A percentile compares a stretch with the other conserved stretches of the same genome.
phyloP scores from a whole-genome alignment of 2,888 invertebrate species.

The Stenchaetothrips biformis region DNA sequence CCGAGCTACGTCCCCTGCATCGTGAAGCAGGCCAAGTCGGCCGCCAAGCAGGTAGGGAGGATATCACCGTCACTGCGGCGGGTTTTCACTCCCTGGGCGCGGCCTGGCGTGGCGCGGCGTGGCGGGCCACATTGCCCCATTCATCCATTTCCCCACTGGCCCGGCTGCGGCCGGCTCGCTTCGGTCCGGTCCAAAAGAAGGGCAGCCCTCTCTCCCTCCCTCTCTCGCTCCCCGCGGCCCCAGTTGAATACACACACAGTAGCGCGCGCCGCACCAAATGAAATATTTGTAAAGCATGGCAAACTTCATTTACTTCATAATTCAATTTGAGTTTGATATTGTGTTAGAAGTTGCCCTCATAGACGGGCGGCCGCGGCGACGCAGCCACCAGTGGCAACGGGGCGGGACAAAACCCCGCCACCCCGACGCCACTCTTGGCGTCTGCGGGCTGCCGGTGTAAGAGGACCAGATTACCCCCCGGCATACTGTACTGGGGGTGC shows the following conservation, averaged over 20 bases:
- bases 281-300: conserved; percentile 21
- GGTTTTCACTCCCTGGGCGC: background rate
- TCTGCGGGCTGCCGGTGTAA: too few relatives aligned
- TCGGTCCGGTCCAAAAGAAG: background rate
- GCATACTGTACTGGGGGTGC: too few relatives aligned
- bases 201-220: background rate
- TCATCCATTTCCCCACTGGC: background rate
- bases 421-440: too few relatives aligned
- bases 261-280: background rate
- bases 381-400: background rate
- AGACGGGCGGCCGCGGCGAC: background rate
- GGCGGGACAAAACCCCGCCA: too few relatives aligned
- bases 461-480: too few relatives aligned
- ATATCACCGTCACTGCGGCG: too few relatives aligned
- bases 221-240: background rate
- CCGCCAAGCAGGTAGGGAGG: conserved; percentile 12
- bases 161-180: background rate
- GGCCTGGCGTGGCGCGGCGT: background rate
- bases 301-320: conserved; percentile 22
- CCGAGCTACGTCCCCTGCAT: too few relatives aligned
- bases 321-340: conserved; percentile 25
- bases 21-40: too few relatives aligned
- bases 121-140: conserved; percentile 6
- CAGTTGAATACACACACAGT: background rate
- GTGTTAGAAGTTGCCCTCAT: conserved; percentile 12